phyloP scores from a whole-genome alignment of 2,113 vertebrate species.

The Gasterosteus nipponicus region DNA sequence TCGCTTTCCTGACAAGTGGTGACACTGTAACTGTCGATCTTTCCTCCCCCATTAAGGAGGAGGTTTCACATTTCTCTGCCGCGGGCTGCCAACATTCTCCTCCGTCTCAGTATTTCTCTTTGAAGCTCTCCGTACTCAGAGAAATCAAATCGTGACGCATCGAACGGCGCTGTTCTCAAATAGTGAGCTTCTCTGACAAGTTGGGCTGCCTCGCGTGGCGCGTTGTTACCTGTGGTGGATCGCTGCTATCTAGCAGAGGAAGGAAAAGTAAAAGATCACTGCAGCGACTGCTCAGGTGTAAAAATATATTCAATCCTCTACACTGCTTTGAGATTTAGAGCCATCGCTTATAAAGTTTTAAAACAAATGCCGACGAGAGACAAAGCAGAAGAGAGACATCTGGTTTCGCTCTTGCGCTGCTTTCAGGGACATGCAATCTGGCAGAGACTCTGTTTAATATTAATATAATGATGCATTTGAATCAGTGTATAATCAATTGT shows the following conservation, averaged over 20 bases:
- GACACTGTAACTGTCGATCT: constrained; percentile 77
- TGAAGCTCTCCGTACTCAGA: constrained; percentile 65
- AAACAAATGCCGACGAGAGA: neutral
- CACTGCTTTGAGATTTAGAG: constrained; percentile 11
- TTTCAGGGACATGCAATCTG: neutral
- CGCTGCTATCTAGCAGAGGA: constrained; percentile 34
- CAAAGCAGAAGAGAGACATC: neutral
- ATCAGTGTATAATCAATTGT: neutral
- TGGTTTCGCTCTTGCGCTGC: neutral
- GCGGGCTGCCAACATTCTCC: constrained; percentile 62
- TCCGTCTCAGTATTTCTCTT: constrained; percentile 62
- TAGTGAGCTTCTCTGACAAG: constrained; percentile 59
- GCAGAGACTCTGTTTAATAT: neutral
- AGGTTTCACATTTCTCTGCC: constrained; percentile 67
- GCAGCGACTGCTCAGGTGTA: constrained; percentile 24
- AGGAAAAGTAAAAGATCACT: constrained; percentile 11
- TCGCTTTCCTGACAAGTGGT: constrained; percentile 68
- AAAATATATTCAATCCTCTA: constrained; percentile 22
- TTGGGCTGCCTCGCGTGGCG: constrained; percentile 29
- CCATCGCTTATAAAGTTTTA: constrained; percentile 14
- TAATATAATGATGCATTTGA: neutral
- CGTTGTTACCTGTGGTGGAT: constrained; percentile 47
- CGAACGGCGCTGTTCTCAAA: constrained; percentile 53
- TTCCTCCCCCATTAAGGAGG: constrained; percentile 73
- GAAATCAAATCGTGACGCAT: constrained; percentile 72